Evolutionary conservation across 2,888 invertebrate genomes (phyloP), one percentile per base, ranked within the genome.

Genomic region (Callyntrura sp.): DNA sequence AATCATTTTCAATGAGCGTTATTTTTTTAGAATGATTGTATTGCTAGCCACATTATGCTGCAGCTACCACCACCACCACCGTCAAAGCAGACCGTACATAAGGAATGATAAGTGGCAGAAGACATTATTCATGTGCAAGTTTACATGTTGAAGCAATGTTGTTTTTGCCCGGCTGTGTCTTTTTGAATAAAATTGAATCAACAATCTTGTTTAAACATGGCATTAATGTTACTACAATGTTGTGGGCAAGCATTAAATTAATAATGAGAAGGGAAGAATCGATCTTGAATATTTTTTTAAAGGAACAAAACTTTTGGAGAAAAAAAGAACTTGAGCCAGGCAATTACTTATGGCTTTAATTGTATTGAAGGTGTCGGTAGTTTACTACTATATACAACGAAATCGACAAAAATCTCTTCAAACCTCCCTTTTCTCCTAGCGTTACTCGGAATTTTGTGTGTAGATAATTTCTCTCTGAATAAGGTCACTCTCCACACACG

Each of bases 161-260:
- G 78, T 85, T 85, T 25, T n/a, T 35, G 60, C 23, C 45, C n/a
- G 48, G n/a, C 43, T 43, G 23, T 60, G 84, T 55, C 84, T 84
- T 57, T 73, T 62, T 57, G 73, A 76, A 85, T 76, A 62, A 84
- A 73, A 84, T 57, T 84, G 84, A 84, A 84, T 84, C 73, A 84
- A 70, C 70, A 73, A 84, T 60, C 84, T 73, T 73, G 70, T 84
- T 84, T 57, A 73, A 84, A 84, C 84, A 84, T 84, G 84, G 84
- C 55, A 73, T 73, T 57, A 84, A 73, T 55, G 55, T 70, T 70
- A 5, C 55, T 82, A 82, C 45, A 51, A 73, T 83, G 83, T 83
- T 83, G 65, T 73, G 84, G 84, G 73, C 84, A 85, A 28, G 70
- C 70, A 85, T 85, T 85, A 70, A 85, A 85, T 85, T 83, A 68